Evolutionary conservation across 1,140 invertebrate genomes (phyloP), one percentile per base, ranked within the genome.

Genomic region (Ladona fulva): DNA sequence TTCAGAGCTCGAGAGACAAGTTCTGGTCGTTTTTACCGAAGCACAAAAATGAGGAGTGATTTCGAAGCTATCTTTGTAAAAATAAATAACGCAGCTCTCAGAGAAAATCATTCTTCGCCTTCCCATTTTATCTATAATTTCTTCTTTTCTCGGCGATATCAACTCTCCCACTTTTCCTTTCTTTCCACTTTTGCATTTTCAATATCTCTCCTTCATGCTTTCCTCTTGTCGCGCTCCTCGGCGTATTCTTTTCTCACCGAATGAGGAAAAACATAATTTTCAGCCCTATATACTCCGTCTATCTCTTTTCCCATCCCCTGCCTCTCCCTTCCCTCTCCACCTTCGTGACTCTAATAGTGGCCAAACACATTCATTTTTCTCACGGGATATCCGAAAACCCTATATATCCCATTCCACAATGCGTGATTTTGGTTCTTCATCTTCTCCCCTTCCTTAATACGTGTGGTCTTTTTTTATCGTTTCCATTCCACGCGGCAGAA

Each of bases 331-430:
- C 44, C 44, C 44, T 52, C 19, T 22, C 3, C 52, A 66, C n/a
- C 14, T 66, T 66, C 52, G 52, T 66, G 52, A 66, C 52, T 22
- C 3, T 66, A 66, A 66, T 66, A 66, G 52, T 66, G 52, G 52
- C 52, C n/a, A 22, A 66, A 66, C 52, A 66, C 52, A 66, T 66
- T 66, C 52, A 66, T 66, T 66, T 66, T 66, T 66, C 52, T 66
- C 52, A 66, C 52, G 52, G 52, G 52, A 66, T 66, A 66, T 66
- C 52, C 52, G 52, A 66, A 66, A 66, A 66, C 52, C 52, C n/a
- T 66, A 66, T 66, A 66, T 66, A 66, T 66, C 52, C 52, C 52
- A 66, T 66, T 66, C n/a, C 52, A 66, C 3, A 66, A 66, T 22
- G 52, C 52, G 52, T 66, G 52, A 66, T 66, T 66, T 66, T 22